Evolutionary conservation across 1,140 invertebrate genomes (phyloP).

Genomic region (Aphelenchoides avenae): DNA sequence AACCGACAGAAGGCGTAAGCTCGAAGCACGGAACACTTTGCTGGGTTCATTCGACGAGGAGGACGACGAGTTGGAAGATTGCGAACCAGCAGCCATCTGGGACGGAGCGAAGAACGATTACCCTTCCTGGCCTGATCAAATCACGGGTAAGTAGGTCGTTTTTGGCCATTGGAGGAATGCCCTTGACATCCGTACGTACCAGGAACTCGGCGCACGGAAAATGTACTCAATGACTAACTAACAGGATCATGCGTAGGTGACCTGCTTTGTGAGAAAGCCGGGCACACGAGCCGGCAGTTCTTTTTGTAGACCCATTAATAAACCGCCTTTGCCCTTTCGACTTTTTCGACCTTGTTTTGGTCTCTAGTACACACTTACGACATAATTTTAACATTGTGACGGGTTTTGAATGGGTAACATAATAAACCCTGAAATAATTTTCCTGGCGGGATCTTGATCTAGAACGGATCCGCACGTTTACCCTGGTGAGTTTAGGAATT

Average conservation of each 20-base stretch:
- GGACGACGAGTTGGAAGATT: constrained; percentile 2
- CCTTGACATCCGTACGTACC: too few species aligned
- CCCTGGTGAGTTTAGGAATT: constrained; percentile 18
- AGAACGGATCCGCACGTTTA: neutral
- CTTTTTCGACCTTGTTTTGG: neutral
- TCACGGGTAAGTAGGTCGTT: constrained; percentile 13
- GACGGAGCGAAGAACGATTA: constrained; percentile 25
- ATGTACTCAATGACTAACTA: too few species aligned
- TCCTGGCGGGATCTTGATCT: too few species aligned
- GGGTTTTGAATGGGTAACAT: neutral
- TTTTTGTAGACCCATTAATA: constrained; percentile 18
- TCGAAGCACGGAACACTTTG: constrained; percentile 16
- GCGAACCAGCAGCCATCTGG: constrained; percentile 1
- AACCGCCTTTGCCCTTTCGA: neutral
- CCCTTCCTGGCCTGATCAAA: constrained; percentile 23
- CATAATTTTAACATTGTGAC: neutral
- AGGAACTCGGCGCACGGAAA: too few species aligned
- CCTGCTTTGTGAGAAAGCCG: too few species aligned
- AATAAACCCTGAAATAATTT: too few species aligned
- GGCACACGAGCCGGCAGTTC: constrained; percentile 15
- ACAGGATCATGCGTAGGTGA: too few species aligned
- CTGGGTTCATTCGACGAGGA: constrained; percentile 8
- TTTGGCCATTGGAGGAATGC: constrained; percentile 3
- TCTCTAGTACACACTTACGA: neutral
- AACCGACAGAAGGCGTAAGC: constrained; percentile 8